Percentiles rank a stretch among this genome's conserved stretches.
Evolutionary conservation across 2,113 vertebrate genomes (phyloP).

Genomic region (Austrofundulus limnaeus): DNA sequence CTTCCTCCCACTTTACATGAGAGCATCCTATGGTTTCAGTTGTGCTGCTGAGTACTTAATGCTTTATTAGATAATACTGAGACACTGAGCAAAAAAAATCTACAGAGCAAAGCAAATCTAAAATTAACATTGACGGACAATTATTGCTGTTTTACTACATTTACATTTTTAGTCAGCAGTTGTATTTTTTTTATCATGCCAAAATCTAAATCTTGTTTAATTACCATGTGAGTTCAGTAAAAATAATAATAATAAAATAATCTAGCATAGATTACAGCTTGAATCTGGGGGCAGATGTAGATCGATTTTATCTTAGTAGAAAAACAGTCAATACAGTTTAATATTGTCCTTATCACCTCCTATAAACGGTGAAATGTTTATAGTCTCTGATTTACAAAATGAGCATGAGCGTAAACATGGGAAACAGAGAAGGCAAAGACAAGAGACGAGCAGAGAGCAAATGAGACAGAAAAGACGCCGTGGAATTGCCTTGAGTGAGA

Average conservation of each 20-base stretch:
- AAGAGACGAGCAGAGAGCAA: constrained; percentile 36
- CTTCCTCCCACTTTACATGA: constrained; percentile 40
- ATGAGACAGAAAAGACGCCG: constrained; percentile 35
- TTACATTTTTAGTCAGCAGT: constrained; percentile 39
- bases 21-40: constrained; percentile 39
- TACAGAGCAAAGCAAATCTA: constrained; percentile 57
- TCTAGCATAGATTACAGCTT: not conserved
- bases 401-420: constrained; percentile 11
- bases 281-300: constrained; percentile 6
- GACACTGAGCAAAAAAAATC: constrained; percentile 58
- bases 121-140: constrained; percentile 53
- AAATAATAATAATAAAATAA: not conserved
- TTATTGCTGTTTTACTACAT: constrained; percentile 43
- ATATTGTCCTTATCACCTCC: constrained; percentile 18
- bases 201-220: constrained; percentile 38
- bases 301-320: constrained; percentile 42
- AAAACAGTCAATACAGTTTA: constrained; percentile 33
- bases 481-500: constrained; percentile 51
- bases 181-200: constrained; percentile 40
- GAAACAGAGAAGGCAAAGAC: constrained; percentile 14
- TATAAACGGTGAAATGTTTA: constrained; percentile 29
- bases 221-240: not conserved
- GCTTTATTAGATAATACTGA: constrained; percentile 48
- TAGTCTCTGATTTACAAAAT: constrained; percentile 19
- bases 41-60: constrained; percentile 59